phyloP scores from a whole-genome alignment of 2,113 vertebrate genomes.

The Tauraco erythrolophus region DNA sequence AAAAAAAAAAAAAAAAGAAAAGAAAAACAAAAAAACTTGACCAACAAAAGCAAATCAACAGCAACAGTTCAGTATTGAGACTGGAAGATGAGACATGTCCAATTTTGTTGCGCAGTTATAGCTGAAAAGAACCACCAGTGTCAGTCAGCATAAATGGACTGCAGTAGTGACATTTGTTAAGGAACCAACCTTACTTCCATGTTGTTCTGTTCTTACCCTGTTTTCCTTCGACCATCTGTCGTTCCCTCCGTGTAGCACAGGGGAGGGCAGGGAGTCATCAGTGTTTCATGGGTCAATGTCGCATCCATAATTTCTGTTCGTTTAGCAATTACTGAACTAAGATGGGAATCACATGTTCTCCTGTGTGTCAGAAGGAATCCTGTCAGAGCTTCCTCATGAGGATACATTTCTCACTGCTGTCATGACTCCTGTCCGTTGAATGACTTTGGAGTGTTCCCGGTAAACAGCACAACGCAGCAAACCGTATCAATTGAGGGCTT shows the following conservation, averaged over 20 bases:
- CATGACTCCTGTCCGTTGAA: conserved; percentile 31
- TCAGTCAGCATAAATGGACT: conserved; percentile 33
- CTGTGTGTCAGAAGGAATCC: conserved; percentile 41
- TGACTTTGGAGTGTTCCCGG: background rate
- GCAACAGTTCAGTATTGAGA: conserved; percentile 29
- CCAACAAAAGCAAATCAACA: conserved; percentile 36
- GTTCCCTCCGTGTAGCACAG: conserved; percentile 20
- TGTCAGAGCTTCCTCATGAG: conserved; percentile 53
- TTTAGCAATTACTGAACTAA: conserved; percentile 59
- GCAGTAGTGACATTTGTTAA: conserved; percentile 46
- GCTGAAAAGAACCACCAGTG: background rate
- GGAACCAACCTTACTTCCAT: conserved; percentile 5
- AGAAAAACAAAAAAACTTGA: background rate
- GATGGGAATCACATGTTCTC: conserved; percentile 41
- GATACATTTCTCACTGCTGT: conserved; percentile 48
- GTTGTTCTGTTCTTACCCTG: background rate
- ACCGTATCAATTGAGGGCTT: background rate
- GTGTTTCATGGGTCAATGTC: conserved; percentile 30
- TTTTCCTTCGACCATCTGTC: conserved; percentile 10
- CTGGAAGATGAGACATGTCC: conserved; percentile 36
- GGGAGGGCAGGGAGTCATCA: background rate
- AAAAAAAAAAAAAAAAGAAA: background rate
- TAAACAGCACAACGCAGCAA: background rate
- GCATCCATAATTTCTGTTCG: conserved; percentile 54
- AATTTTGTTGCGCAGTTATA: conserved; percentile 30